Evolutionary conservation across 1,140 invertebrate genomes (phyloP), one percentile per base, ranked within the genome.

Genomic region (Drosophila arawakana): DNA sequence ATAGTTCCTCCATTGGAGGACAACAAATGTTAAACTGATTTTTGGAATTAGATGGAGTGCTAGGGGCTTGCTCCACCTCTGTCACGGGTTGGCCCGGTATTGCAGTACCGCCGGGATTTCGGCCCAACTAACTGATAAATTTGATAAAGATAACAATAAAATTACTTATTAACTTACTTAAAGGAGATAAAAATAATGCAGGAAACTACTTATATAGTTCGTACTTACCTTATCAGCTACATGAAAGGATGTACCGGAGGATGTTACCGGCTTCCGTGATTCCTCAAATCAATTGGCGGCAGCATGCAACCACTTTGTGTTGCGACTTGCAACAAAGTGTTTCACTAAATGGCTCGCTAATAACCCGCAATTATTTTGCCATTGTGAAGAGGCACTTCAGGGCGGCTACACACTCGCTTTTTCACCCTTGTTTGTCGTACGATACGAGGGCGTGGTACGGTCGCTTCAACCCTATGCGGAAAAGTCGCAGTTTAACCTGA

Each of bases 21-120:
- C 93, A 93, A 94, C 90, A 92, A 89, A 94, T 94, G 94, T 95
- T 94, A 94, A 94, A 93, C 93, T 94, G 93, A 93, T 94, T 94
- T 94, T 94, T 94, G 93, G 88, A 93, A 93, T 72, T 46, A 80
- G 93, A 92, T 78, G 92, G 92, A 92, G 82, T 61, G 90, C 84
- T 92, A 93, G 93, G 93, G 80, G 91, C 91, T 91, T 94, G 94
- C 94, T 94, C 92, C 93, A 92, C 89, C 91, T 93, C 92, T 91
- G 88, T 93, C 93, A 81, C 92, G 92, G 93, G 94, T 94, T 93
- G 93, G 91, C 93, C 93, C 90, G 93, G 93, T 93, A 93, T 95
- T 94, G 94, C 94, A 95, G 93, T 94, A 89, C 68, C 63, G 60
- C 73, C 77, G 73, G 81, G 80, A 89, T 78, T 76, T 77, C 78